phyloP scores from a whole-genome alignment of 2,113 vertebrate species.

The Dipodomys ordii region DNA sequence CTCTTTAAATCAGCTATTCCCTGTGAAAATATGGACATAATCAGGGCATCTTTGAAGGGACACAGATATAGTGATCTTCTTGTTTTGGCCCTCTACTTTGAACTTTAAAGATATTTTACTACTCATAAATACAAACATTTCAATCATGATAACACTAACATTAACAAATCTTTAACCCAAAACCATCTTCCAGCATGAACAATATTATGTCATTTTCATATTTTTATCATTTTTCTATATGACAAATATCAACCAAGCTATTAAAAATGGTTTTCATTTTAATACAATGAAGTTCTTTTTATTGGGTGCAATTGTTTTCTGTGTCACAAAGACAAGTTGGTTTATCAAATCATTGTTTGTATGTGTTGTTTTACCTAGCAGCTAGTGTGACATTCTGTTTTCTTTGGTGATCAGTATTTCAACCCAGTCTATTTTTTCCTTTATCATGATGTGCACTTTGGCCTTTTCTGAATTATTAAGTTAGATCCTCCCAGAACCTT shows the following conservation, averaged over 20 bases:
- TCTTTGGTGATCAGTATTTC: not conserved
- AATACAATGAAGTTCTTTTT: not conserved
- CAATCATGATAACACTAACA: slow-evolving; percentile 32
- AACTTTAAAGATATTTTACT: not conserved
- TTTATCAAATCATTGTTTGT: not conserved
- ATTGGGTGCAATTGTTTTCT: not conserved
- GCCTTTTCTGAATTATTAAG: not conserved
- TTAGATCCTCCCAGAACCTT: slow-evolving; percentile 9
- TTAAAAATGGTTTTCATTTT: slow-evolving; percentile 13
- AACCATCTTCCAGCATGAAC: not conserved
- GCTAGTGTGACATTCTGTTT: not conserved
- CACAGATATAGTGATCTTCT: not conserved
- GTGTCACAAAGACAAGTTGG: not conserved
- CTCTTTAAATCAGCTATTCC: not conserved
- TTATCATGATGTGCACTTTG: not conserved
- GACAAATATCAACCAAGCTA: not conserved
- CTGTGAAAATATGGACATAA: not conserved
- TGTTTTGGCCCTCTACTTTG: not conserved
- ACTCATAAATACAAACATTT: slow-evolving; percentile 12
- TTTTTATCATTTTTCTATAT: slow-evolving; percentile 33
- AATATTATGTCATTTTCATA: not conserved
- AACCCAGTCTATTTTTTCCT: not conserved
- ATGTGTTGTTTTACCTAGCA: not conserved
- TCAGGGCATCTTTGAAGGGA: not conserved
- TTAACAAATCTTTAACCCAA: slow-evolving; percentile 13